A percentile compares a stretch with the other conserved stretches of the same genome.
Conservation (phyloP, 2,113 vertebrate genomes). For the Pseudorasbora parva region DNA sequence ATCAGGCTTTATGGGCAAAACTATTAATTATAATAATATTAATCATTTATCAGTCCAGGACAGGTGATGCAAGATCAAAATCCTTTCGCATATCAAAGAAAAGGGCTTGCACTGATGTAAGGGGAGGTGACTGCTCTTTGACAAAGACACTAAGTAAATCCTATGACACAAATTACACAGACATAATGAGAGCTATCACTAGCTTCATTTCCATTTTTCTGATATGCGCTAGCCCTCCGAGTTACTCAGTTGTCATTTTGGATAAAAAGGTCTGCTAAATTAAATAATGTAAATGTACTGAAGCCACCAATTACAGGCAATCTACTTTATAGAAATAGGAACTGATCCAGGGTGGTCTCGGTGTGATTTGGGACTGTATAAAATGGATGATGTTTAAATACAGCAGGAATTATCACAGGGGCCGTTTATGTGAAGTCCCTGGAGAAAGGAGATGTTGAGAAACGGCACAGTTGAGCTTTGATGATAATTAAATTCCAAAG, state of each 20-base stretch:
- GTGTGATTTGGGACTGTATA: constrained; percentile 1
- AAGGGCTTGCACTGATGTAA: neutral
- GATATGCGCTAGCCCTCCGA: constrained; percentile 62
- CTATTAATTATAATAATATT: neutral
- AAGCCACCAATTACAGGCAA: constrained; percentile 63
- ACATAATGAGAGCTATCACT: constrained; percentile 73
- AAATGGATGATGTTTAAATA: constrained; percentile 24
- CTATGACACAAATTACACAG: constrained; percentile 72
- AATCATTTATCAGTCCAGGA: constrained; percentile 3
- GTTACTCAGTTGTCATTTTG: constrained; percentile 48
- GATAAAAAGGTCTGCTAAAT: neutral
- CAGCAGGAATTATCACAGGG: neutral
- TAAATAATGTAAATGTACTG: neutral
- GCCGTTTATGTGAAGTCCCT: neutral
- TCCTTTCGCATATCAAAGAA: neutral
- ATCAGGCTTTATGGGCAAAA: constrained; percentile 10
- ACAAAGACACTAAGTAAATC: constrained; percentile 30
- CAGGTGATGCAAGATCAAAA: constrained; percentile 54
- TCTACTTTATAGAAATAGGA: constrained; percentile 56
- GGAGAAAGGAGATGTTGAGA: neutral
- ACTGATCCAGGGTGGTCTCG: constrained; percentile 5
- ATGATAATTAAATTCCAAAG: constrained; percentile 11
- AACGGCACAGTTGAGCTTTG: constrained; percentile 16
- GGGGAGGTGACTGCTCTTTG: neutral
- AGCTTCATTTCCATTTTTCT: constrained; percentile 61